phyloP scores from a whole-genome alignment of 2,888 invertebrate species.

The Plutella xylostella region DNA sequence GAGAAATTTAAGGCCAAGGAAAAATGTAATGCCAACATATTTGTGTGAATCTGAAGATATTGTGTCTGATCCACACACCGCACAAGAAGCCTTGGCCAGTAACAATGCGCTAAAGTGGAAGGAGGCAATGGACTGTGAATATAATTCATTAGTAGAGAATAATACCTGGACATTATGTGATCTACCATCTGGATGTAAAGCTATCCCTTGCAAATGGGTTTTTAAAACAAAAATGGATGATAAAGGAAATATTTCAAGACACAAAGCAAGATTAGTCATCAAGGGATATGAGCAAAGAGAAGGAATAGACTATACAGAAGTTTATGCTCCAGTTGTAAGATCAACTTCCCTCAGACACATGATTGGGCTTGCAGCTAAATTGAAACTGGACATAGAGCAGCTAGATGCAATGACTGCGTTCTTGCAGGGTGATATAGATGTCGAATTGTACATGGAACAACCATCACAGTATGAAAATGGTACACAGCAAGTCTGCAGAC shows the following conservation, averaged over 20 bases:
- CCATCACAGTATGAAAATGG: conserved; percentile 1
- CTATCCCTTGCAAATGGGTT: conserved; percentile 3
- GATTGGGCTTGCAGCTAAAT: too few relatives aligned
- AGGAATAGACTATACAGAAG: conserved; percentile 5
- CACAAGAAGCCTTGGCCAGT: conserved; percentile 1
- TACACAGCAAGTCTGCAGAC: not conserved
- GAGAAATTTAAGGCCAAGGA: too few relatives aligned
- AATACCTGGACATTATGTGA: conserved; percentile 3
- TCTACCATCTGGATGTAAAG: conserved; percentile 1
- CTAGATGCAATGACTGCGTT: conserved; percentile 4
- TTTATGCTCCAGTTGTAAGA: conserved; percentile 8
- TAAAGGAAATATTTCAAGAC: not conserved
- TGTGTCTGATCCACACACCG: too few relatives aligned
- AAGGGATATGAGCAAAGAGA: conserved; percentile 3
- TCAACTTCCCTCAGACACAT: too few relatives aligned
- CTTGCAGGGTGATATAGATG: conserved; percentile 6
- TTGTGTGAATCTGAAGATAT: too few relatives aligned
- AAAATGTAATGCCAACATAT: too few relatives aligned
- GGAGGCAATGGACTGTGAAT: conserved; percentile 5
- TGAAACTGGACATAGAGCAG: conserved; percentile 1
- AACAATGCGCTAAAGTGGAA: conserved; percentile 3
- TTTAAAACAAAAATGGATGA: conserved; percentile 4
- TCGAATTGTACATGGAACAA: conserved; percentile 6
- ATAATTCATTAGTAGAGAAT: conserved; percentile 4
- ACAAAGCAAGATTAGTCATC: not conserved